These are phyloP conservation scores for Campaea margaritaria DNA, from an alignment of 2,888 invertebrate genomes.

Conservation along the genomic window DNA sequence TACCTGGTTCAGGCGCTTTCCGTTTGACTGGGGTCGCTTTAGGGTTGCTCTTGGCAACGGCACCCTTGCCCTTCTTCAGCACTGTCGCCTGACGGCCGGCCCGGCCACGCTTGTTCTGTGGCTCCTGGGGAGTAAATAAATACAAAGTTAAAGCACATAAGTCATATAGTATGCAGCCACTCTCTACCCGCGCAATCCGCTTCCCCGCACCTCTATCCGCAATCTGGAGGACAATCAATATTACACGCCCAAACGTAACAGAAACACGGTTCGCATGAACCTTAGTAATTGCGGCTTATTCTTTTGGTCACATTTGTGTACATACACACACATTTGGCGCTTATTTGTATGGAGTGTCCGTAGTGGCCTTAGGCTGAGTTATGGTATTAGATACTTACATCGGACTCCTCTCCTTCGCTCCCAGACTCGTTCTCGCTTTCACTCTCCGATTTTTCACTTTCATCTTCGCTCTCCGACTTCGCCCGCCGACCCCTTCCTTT, in stretches of 20 bases:
- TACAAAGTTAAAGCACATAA: neutral
- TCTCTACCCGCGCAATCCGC: too few species aligned
- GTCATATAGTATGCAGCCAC: too few species aligned
- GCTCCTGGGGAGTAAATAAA: constrained; percentile 61
- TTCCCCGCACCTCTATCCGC: too few species aligned
- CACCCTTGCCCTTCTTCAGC: constrained; percentile 74
- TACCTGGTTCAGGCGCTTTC: constrained; percentile 81
- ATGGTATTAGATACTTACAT: constrained; percentile 62
- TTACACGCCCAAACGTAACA: too few species aligned
- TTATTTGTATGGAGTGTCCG: too few species aligned
- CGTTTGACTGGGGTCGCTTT: constrained; percentile 80
- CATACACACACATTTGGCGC: too few species aligned
- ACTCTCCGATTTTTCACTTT: constrained; percentile 81
- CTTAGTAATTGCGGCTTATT: too few species aligned
- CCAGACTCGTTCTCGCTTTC: constrained; percentile 77
- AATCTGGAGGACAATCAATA: too few species aligned
- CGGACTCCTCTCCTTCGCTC: constrained; percentile 80
- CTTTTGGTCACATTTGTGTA: too few species aligned
- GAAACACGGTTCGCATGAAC: too few species aligned
- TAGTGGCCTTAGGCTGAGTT: too few species aligned
- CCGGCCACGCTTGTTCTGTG: constrained; percentile 78
- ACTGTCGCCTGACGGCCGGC: constrained; percentile 67
- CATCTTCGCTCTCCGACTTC: constrained; percentile 80
- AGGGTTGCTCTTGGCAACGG: constrained; percentile 63
- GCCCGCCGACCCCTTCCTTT: constrained; percentile 72